Conservation (phyloP, 37 sponge, comb jelly and placozoan species). For the Hormiphora californensis region DNA sequence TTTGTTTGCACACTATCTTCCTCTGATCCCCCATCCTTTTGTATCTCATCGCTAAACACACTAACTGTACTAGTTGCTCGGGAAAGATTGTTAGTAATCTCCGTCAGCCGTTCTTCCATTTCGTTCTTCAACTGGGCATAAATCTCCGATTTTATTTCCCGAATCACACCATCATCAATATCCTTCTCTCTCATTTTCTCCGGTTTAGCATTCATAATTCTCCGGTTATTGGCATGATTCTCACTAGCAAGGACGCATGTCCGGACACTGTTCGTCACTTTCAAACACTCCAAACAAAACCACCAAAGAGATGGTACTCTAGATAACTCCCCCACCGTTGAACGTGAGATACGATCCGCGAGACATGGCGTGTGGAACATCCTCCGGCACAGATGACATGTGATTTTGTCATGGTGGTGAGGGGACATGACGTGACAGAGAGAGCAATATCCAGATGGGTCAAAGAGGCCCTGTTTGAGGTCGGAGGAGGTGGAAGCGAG, state of each 20-base stretch:
- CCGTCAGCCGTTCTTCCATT: neutral
- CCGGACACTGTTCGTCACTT: neutral
- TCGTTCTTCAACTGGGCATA: neutral
- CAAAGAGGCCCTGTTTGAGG: constrained; percentile 15
- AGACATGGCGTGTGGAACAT: constrained; percentile 8
- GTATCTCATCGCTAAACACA: neutral
- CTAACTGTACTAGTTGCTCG: neutral
- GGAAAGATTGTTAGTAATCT: neutral
- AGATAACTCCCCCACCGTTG: neutral
- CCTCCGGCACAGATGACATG: neutral
- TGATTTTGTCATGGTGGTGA: constrained; percentile 13
- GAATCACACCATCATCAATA: too few relatives aligned
- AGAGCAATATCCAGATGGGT: neutral
- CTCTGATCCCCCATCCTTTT: neutral
- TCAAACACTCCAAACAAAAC: constrained; percentile 46
- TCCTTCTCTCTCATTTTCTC: too few relatives aligned
- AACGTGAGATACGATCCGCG: neutral
- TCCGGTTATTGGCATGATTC: too few relatives aligned
- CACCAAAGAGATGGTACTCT: constrained; percentile 23
- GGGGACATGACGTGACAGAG: neutral
- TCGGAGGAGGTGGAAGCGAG: neutral
- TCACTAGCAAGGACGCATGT: too few relatives aligned
- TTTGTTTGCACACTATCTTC: too few relatives aligned
- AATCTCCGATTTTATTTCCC: constrained; percentile 12
- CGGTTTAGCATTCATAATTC: too few relatives aligned